A percentile compares a stretch with the other conserved stretches of the same genome.
Evolutionary conservation across 2,797 vertebrate genomes (phyloP).

Genomic region (Echiichthys vipera): DNA sequence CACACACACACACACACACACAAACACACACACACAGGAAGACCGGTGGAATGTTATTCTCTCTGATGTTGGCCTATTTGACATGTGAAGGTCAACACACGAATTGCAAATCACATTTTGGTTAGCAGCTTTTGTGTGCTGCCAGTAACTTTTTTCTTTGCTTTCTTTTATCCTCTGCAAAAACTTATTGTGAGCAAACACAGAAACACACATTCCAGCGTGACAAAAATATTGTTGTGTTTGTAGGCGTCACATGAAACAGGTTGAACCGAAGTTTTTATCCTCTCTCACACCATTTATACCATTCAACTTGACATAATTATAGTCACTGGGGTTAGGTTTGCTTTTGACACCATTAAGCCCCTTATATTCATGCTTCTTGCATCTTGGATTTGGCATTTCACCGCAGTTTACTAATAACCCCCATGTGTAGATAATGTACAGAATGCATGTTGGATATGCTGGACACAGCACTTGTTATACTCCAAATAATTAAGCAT

Average conservation of each 20-base stretch:
- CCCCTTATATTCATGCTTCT: constrained; percentile 21
- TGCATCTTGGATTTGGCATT: constrained; percentile 28
- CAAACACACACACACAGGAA: background rate
- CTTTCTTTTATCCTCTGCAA: constrained; percentile 34
- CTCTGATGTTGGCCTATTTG: constrained; percentile 55
- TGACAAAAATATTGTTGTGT: constrained; percentile 32
- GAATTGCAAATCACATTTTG: constrained; percentile 54
- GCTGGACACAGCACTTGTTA: background rate
- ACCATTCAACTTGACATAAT: constrained; percentile 59
- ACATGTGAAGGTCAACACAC: constrained; percentile 63
- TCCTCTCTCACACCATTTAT: constrained; percentile 34
- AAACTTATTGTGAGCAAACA: constrained; percentile 14
- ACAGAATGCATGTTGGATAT: background rate
- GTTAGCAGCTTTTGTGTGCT: constrained; percentile 48
- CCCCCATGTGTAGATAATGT: constrained; percentile 17
- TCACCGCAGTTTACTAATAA: background rate
- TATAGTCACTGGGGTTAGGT: constrained; percentile 15
- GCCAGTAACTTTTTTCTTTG: constrained; percentile 56
- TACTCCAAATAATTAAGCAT: constrained; percentile 18
- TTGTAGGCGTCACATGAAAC: constrained; percentile 48
- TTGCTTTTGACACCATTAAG: constrained; percentile 48
- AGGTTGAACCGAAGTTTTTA: constrained; percentile 35
- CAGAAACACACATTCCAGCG: constrained; percentile 13
- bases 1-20: background rate
- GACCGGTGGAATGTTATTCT: constrained; percentile 19